Percentiles rank a stretch among this genome's conserved stretches.
Evolutionary conservation across 2,113 vertebrate genomes (phyloP).

Genomic region (Lanius collurio): DNA sequence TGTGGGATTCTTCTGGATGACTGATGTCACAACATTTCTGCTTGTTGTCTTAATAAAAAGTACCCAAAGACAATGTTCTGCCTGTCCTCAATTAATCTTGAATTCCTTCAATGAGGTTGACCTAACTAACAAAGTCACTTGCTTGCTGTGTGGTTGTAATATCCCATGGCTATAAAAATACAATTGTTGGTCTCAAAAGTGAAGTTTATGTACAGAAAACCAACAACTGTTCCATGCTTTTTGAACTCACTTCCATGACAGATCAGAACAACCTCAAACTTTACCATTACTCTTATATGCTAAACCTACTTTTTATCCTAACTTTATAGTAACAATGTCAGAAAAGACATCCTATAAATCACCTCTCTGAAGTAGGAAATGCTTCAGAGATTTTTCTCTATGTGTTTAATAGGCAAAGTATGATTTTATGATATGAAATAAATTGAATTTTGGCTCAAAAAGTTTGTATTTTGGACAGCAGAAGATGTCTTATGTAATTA

Average conservation of each 20-base stretch:
- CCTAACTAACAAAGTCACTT: slow-evolving; percentile 9
- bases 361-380: neutral
- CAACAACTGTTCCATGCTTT: neutral
- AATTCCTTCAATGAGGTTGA: neutral
- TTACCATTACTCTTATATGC: neutral
- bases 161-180: neutral
- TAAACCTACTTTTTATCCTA: neutral
- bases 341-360: neutral
- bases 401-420: neutral
- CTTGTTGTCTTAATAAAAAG: neutral
- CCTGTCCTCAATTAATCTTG: slow-evolving; percentile 34
- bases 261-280: neutral
- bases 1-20: neutral
- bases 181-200: neutral
- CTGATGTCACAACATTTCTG: neutral
- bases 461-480: neutral
- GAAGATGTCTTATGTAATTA: neutral
- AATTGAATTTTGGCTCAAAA: neutral
- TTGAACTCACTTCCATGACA: neutral
- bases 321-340: neutral
- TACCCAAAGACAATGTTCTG: neutral
- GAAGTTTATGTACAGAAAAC: neutral
- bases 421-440: neutral
- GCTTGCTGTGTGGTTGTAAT: neutral
- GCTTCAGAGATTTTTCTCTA: neutral